Evolutionary conservation across 2,888 invertebrate species (phyloP).

Genomic region (Leistus spinibarbis): DNA sequence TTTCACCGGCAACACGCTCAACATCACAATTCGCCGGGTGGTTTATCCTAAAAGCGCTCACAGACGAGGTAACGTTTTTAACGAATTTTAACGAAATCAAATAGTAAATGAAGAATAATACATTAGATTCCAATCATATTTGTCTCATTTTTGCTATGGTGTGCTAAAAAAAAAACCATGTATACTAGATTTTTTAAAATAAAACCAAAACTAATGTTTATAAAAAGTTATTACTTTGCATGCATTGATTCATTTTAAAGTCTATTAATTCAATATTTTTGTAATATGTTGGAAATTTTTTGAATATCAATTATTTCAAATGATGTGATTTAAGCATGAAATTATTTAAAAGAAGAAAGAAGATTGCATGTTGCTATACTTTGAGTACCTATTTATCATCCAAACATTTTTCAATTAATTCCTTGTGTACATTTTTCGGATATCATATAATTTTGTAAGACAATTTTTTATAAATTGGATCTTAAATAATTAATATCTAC

Average conservation of each 20-base stretch:
- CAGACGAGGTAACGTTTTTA: conserved; percentile 19
- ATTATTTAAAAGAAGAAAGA: conserved; percentile 5
- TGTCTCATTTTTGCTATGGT: background rate
- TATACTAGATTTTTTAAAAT: background rate
- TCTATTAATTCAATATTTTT: background rate
- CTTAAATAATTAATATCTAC: too few relatives aligned
- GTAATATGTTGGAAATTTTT: too few relatives aligned
- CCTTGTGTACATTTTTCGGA: too few relatives aligned
- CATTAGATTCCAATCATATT: background rate
- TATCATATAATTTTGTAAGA: too few relatives aligned
- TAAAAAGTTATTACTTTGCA: background rate
- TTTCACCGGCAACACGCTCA: conserved; percentile 13
- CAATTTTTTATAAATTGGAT: too few relatives aligned
- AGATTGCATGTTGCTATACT: conserved; percentile 21
- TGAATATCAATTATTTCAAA: too few relatives aligned
- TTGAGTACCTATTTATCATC: background rate
- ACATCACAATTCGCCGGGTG: conserved; percentile 19
- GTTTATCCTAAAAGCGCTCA: conserved; percentile 15
- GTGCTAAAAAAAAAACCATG: background rate
- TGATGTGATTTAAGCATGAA: too few relatives aligned
- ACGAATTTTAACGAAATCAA: background rate
- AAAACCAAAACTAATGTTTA: background rate
- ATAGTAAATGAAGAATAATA: background rate
- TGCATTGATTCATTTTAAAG: background rate
- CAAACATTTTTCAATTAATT: too few relatives aligned